Base-by-base conservation (phyloP, 1,140 invertebrate genomes). In the Hyposmocoma kahamanoa region DNA sequence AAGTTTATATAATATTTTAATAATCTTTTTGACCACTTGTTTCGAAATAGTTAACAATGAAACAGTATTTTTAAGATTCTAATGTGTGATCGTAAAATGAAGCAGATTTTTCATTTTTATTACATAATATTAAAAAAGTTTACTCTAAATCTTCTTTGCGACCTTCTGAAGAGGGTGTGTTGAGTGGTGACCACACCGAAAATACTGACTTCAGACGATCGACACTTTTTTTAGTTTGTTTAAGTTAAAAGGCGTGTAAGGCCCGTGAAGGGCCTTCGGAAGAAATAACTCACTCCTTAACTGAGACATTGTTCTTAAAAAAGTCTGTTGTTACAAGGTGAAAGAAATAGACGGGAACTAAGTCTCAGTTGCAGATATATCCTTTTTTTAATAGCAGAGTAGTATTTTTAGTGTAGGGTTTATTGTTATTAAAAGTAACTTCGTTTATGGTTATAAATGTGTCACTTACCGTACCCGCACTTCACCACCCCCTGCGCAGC, bases 261-360 rank as follows among this genome's bases (percentile, higher is more conserved):
- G 22, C 22, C 24, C 9, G 20, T 38, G 38, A 24, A 36, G 48
- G 28, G 36, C 47, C 47, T 42, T 56, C 59, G 62, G 62, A 62
- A 66, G 62, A 62, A 50, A 62, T 66, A 66, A 62, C 48, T 66
- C 62, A 62, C 56, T 26, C 52, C 19, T 45, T 47, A 61, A 58
- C 47, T 43, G 32, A 46, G 58, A 57, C 50, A 28, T 41, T 26
- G 21, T 47, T 47, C 38, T 32, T 38, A 39, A 9, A 53, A 55
- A 51, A 50, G 36, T 47, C 47, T 53, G 53, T 51, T 61, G 41
- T 61, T 65, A 50, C 43, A 62, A 56, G 8, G 20, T 20, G 26
- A 47, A 48, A 34, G 42, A 43, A 34, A 22, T 32, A 45, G 24
- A 56, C 28, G 48, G 44, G 47, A 52, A 53, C 45, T 21, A 38